Evolutionary conservation across 1,140 invertebrate species (phyloP), one percentile per base, ranked within the genome.

Genomic region (Notospermus geniculatus): DNA sequence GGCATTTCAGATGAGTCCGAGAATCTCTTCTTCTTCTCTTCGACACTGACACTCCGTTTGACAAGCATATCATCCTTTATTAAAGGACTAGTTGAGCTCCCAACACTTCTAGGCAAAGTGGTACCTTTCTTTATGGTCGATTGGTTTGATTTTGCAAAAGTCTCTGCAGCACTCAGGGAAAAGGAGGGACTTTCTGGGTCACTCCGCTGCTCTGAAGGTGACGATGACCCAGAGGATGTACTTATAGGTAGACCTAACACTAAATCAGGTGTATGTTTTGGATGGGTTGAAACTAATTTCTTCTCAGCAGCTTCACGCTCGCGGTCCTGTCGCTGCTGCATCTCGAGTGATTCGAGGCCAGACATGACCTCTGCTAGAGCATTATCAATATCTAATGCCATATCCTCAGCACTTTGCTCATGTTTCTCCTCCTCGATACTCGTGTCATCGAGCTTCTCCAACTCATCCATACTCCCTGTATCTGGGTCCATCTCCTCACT

Each of bases 241-340:
- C 67, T 70, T 29, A 27, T 36, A 22, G 91, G 91, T 53, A 93
- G 80, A 78, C 93, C 91, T 85, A 93, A 89, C 29, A 95, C 91
- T n/a, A 95, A 81, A 79, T 95, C 92, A 0, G 91, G 92, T 1
- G 91, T 89, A 65, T 89, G 87, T 65, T 88, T 88, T 22, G 70
- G 67, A 28, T 69, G 71, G 4, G 72, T 67, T 23, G 46, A 27
- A 2, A 19, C 68, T 71, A 62, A 62, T 62, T 76, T 71, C 82
- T 86, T 54, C 83, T 80, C 78, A 30, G 72, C 71, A 27, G 73
- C 60, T 59, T 68, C 72, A 69, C 71, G 73, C 28, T 71, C 65
- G 63, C 72, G 73, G 65, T 75, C 76, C 29, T 63, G 63, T 25
- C 64, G 66, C 56, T 75, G 74, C 60, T 77, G 75, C 65, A 77